These are phyloP conservation scores for Cathartes aura DNA, from an alignment of 2,113 vertebrate genomes.

Conservation along the genomic window DNA sequence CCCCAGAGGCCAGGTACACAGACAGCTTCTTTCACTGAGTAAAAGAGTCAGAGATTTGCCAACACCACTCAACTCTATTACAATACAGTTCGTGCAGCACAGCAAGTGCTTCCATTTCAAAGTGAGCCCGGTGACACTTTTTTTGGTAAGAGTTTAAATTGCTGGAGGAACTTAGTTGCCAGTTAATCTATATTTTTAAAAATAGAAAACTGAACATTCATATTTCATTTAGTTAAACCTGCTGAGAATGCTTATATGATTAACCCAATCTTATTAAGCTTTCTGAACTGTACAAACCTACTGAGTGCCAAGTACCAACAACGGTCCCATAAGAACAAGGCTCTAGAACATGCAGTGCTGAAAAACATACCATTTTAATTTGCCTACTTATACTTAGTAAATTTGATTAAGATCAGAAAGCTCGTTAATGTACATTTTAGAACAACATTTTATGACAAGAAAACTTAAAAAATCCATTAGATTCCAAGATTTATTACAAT, in stretches of 20 bases:
- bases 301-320: not conserved
- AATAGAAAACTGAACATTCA: not conserved
- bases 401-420: not conserved
- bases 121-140: not conserved
- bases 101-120: not conserved
- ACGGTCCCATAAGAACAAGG: not conserved
- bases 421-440: not conserved
- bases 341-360: not conserved
- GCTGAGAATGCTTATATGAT: not conserved
- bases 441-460: not conserved
- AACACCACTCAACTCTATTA: not conserved
- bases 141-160: not conserved
- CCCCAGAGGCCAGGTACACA: not conserved
- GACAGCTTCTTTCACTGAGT: not conserved
- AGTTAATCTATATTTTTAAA: not conserved
- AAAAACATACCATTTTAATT: not conserved
- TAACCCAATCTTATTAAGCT: not conserved
- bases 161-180: not conserved
- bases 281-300: not conserved
- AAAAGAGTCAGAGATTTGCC: not conserved
- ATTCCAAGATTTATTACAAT: not conserved
- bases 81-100: rapidly evolving
- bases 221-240: not conserved
- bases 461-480: not conserved
- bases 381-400: not conserved